These are phyloP conservation scores for Eudorcas thomsonii DNA, from an alignment of 2,113 vertebrate genomes.

Conservation along the genomic window DNA sequence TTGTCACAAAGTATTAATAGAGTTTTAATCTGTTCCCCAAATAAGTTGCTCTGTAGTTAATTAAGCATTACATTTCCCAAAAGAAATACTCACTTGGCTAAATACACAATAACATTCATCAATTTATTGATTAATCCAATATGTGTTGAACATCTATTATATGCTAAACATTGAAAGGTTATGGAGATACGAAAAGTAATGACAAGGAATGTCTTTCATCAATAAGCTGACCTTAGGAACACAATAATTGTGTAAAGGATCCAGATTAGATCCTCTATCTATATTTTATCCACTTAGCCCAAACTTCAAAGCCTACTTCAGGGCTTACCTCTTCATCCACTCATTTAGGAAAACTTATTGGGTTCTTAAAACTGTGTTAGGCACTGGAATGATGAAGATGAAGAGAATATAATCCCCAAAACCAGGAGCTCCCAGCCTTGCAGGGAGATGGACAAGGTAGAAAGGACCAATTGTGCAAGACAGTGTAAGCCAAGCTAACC, in stretches of 20 bases:
- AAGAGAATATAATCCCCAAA: background rate
- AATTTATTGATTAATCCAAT: background rate
- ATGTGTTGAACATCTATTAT: background rate
- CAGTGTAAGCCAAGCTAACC: background rate
- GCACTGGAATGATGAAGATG: background rate
- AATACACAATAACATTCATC: background rate
- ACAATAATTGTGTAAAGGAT: background rate
- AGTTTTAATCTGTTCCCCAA: constrained; percentile 19
- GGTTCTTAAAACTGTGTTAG: background rate
- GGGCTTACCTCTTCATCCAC: background rate
- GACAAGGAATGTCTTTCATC: background rate
- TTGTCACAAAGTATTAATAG: background rate
- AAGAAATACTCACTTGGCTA: background rate
- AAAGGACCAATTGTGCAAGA: background rate
- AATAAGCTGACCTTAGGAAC: background rate
- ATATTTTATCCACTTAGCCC: background rate
- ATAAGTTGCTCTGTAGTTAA: constrained; percentile 20
- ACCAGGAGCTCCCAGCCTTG: background rate
- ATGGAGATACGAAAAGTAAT: background rate
- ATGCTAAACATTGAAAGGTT: background rate
- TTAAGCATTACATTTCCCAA: background rate
- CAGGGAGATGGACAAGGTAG: background rate
- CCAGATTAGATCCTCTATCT: background rate
- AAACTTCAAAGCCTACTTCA: background rate
- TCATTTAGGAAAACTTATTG: constrained; percentile 7